phyloP scores from a whole-genome alignment of 2,113 vertebrate species.

The Bos javanicus region DNA sequence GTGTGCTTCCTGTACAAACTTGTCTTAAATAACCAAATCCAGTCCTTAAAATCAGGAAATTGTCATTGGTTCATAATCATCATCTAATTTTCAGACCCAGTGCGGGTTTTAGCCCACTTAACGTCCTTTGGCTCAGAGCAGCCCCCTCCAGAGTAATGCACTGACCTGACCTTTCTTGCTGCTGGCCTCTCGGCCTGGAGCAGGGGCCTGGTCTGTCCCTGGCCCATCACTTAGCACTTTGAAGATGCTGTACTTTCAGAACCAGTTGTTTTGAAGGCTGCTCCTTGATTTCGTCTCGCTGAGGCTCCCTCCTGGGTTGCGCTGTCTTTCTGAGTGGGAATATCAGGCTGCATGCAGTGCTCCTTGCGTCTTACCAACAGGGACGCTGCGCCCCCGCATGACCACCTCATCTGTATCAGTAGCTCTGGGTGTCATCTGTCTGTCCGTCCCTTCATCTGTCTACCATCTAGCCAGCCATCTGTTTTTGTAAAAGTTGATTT shows the following conservation, averaged over 20 bases:
- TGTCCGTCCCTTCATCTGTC: not conserved
- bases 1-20: not conserved
- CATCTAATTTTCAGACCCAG: not conserved
- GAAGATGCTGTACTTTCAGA: not conserved
- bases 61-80: not conserved
- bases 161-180: accelerated
- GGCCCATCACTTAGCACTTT: no score
- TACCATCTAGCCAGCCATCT: accelerated
- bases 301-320: not conserved
- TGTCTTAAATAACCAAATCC: no score
- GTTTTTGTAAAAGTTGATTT: accelerated
- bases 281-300: not conserved
- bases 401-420: not conserved
- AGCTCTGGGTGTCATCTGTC: not conserved
- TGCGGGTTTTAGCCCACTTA: not conserved
- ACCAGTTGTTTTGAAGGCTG: not conserved
- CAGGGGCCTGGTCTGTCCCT: accelerated
- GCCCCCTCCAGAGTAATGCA: not conserved
- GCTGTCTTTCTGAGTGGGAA: not conserved
- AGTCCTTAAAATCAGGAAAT: not conserved
- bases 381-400: not conserved
- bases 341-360: not conserved
- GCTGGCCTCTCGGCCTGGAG: not conserved
- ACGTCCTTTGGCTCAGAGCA: not conserved
- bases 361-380: accelerated